phyloP scores from a whole-genome alignment of 2,888 invertebrate species.

The Erebia epiphron region DNA sequence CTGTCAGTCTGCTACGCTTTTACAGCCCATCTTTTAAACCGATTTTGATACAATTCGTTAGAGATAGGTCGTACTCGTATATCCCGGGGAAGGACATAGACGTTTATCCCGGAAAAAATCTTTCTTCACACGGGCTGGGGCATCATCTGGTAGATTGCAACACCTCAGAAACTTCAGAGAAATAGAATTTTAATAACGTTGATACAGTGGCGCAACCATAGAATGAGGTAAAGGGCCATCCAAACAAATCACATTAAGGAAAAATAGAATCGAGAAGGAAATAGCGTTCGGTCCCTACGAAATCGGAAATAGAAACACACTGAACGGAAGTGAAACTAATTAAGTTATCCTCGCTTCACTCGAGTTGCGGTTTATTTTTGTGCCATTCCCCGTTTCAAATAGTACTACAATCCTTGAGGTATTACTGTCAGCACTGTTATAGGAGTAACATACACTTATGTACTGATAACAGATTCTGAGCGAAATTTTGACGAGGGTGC shows the following conservation, averaged over 20 bases:
- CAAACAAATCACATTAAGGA: slow-evolving; percentile 75
- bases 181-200: slow-evolving; percentile 64
- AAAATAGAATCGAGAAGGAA: slow-evolving; percentile 75
- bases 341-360: slow-evolving; percentile 77
- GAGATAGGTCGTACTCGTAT: too few relatives aligned
- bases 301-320: slow-evolving; percentile 81
- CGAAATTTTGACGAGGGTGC: slow-evolving; percentile 63
- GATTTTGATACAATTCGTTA: too few relatives aligned
- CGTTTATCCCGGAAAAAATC: too few relatives aligned
- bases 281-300: slow-evolving; percentile 68
- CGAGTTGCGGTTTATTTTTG: slow-evolving; percentile 77
- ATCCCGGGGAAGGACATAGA: too few relatives aligned
- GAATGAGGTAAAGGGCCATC: slow-evolving; percentile 57
- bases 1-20: too few relatives aligned
- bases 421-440: slow-evolving; percentile 74
- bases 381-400: slow-evolving; percentile 70
- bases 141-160: background rate
- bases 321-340: slow-evolving; percentile 81
- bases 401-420: slow-evolving; percentile 61
- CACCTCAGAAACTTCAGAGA: slow-evolving; percentile 49
- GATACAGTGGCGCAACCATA: slow-evolving; percentile 52
- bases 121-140: too few relatives aligned
- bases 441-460: slow-evolving; percentile 69
- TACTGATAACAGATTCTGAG: slow-evolving; percentile 67
- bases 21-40: too few relatives aligned